Percentiles rank a stretch among this genome's conserved stretches.
Evolutionary conservation across 2,888 invertebrate genomes (phyloP).

Genomic region (Drosophila crucigera): DNA sequence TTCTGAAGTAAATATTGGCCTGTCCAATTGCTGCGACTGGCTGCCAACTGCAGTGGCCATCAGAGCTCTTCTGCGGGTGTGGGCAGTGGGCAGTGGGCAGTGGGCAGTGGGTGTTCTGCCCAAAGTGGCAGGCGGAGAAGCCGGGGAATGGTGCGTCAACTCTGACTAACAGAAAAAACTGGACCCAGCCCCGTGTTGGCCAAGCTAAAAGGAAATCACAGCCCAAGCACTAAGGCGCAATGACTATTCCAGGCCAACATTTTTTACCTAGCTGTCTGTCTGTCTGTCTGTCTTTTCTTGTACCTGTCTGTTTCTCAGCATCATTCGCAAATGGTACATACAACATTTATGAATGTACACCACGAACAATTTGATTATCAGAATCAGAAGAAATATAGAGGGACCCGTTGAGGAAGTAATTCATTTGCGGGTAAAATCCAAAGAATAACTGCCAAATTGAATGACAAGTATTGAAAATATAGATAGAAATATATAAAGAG

Average conservation of each 20-base stretch:
- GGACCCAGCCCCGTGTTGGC: slow-evolving; percentile 37
- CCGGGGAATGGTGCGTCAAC: neutral
- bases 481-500: neutral
- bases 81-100: neutral
- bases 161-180: slow-evolving; percentile 17
- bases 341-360: neutral
- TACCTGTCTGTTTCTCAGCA: neutral
- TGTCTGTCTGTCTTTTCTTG: neutral
- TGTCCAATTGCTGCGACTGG: slow-evolving; percentile 80
- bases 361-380: neutral
- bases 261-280: slow-evolving; percentile 8
- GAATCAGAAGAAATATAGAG: neutral
- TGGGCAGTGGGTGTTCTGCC: neutral
- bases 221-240: slow-evolving; percentile 21
- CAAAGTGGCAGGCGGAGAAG: neutral
- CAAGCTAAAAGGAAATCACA: slow-evolving; percentile 41
- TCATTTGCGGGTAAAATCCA: too few relatives aligned
- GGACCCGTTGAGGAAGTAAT: neutral
- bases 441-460: neutral
- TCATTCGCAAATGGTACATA: neutral
- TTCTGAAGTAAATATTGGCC: slow-evolving; percentile 83
- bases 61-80: neutral
- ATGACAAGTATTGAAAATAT: neutral
- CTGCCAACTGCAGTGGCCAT: slow-evolving; percentile 74
- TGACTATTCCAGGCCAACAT: slow-evolving; percentile 35